A percentile compares a stretch with the other conserved stretches of the same genome.
Evolutionary conservation across 2,888 invertebrate genomes (phyloP).

Genomic region (Yponomeuta evonymella): DNA sequence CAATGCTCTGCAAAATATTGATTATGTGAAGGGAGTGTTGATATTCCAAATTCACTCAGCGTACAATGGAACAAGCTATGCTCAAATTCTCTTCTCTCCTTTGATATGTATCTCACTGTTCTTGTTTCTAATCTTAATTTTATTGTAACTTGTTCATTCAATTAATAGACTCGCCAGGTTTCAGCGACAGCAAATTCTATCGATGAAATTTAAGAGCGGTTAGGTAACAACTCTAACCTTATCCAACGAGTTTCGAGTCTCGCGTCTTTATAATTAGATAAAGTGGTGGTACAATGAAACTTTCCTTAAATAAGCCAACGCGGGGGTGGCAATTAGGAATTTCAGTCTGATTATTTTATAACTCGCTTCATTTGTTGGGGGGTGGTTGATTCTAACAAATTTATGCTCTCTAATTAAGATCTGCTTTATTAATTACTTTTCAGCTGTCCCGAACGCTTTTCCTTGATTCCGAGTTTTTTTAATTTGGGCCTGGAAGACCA

Average conservation of each 20-base stretch:
- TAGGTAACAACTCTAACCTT: constrained; percentile 5
- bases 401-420: constrained; percentile 53
- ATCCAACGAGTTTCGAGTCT: constrained; percentile 38
- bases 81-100: too few relatives aligned
- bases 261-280: constrained; percentile 71
- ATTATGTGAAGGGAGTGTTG: too few relatives aligned
- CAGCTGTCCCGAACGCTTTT: constrained; percentile 18
- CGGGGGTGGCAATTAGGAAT: constrained; percentile 64
- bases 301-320: constrained; percentile 71
- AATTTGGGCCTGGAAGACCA: neutral
- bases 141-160: too few relatives aligned
- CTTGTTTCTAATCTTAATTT: too few relatives aligned
- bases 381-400: constrained; percentile 44
- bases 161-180: too few relatives aligned
- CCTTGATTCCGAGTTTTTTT: constrained; percentile 3
- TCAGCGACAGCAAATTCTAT: neutral
- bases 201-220: neutral
- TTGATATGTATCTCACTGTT: too few relatives aligned
- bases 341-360: constrained; percentile 66
- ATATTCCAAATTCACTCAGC: too few relatives aligned
- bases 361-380: constrained; percentile 33
- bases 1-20: too few relatives aligned
- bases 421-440: constrained; percentile 58
- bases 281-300: constrained; percentile 69
- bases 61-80: too few relatives aligned